Evolutionary conservation across 2,888 invertebrate genomes (phyloP).

Genomic region (Cataglyphis cursor): DNA sequence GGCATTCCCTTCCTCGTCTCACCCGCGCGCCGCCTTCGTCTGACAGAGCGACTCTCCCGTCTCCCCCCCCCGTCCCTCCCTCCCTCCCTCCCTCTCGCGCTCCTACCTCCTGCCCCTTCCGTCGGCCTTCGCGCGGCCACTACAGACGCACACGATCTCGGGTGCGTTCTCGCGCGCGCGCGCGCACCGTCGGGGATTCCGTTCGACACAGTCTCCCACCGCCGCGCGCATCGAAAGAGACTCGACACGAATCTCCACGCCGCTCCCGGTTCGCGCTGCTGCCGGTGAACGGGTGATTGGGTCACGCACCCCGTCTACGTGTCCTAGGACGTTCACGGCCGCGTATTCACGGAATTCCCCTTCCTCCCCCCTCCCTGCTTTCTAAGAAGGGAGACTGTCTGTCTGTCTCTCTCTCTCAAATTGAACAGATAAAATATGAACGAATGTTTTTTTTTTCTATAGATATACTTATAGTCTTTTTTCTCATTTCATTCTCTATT

Average conservation of each 20-base stretch:
- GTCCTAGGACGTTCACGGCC: conserved; percentile 85
- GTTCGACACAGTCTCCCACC: conserved; percentile 55
- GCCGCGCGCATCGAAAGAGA: conserved; percentile 52
- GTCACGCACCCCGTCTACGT: conserved; percentile 84
- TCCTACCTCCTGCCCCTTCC: conserved; percentile 13
- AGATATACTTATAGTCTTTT: not conserved
- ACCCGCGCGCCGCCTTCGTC: conserved; percentile 65
- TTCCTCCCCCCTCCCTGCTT: conserved; percentile 66
- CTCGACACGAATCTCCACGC: conserved; percentile 64
- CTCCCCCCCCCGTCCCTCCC: not conserved
- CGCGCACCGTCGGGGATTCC: conserved; percentile 39
- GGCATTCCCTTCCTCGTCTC: conserved; percentile 29
- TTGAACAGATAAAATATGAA: conserved; percentile 3
- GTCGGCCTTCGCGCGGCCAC: conserved; percentile 54
- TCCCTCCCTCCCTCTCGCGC: conserved; percentile 3
- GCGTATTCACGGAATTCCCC: conserved; percentile 81
- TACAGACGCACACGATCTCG: conserved; percentile 37
- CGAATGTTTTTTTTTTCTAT: not conserved
- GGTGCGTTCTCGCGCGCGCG: conserved; percentile 2
- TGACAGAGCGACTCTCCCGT: conserved; percentile 70
- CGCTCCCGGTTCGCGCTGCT: conserved; percentile 62
- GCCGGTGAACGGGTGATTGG: conserved; percentile 84
- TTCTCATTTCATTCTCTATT: not conserved
- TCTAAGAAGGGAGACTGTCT: not conserved
- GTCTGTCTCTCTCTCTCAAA: not conserved